Evolutionary conservation across 2,797 vertebrate genomes (phyloP).

Genomic region (Alcedo atthis): DNA sequence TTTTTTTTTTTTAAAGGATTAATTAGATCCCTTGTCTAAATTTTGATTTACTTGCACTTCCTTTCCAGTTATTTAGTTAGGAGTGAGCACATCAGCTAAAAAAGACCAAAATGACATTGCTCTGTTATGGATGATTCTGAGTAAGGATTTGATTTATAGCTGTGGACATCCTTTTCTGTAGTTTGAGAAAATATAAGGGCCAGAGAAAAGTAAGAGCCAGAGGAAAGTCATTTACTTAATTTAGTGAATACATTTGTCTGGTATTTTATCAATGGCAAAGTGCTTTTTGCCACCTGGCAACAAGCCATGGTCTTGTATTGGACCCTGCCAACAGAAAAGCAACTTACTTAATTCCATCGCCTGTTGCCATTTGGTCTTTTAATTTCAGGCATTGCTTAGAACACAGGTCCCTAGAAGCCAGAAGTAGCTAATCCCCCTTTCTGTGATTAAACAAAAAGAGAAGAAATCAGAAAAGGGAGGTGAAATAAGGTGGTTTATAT

Average conservation of each 20-base stretch:
- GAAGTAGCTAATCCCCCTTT: slow-evolving; percentile 72
- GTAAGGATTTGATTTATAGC: slow-evolving; percentile 74
- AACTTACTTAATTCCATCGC: slow-evolving; percentile 64
- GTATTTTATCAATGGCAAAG: slow-evolving; percentile 78
- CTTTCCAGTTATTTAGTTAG: slow-evolving; percentile 77
- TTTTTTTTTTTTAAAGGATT: slow-evolving; percentile 46
- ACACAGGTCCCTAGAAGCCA: slow-evolving; percentile 37
- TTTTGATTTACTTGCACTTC: slow-evolving; percentile 64
- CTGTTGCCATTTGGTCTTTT: slow-evolving; percentile 71
- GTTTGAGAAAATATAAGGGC: slow-evolving; percentile 72
- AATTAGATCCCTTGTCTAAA: slow-evolving; percentile 65
- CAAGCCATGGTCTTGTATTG: slow-evolving; percentile 57
- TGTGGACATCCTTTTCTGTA: slow-evolving; percentile 59
- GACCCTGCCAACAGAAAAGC: slow-evolving; percentile 43
- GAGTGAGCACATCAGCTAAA: slow-evolving; percentile 74
- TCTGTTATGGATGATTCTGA: slow-evolving; percentile 56
- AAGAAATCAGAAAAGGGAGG: slow-evolving; percentile 65
- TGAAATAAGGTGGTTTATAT: slow-evolving; percentile 68
- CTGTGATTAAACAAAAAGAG: slow-evolving; percentile 71
- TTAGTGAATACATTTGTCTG: slow-evolving; percentile 76
- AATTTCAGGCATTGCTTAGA: slow-evolving; percentile 72
- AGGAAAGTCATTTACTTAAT: slow-evolving; percentile 76
- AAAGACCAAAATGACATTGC: slow-evolving; percentile 70
- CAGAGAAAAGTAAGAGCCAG: slow-evolving; percentile 70
- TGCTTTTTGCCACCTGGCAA: slow-evolving; percentile 76